Base-by-base conservation (phyloP, 2,888 invertebrate genomes). In the Synergus laeviventris region DNA sequence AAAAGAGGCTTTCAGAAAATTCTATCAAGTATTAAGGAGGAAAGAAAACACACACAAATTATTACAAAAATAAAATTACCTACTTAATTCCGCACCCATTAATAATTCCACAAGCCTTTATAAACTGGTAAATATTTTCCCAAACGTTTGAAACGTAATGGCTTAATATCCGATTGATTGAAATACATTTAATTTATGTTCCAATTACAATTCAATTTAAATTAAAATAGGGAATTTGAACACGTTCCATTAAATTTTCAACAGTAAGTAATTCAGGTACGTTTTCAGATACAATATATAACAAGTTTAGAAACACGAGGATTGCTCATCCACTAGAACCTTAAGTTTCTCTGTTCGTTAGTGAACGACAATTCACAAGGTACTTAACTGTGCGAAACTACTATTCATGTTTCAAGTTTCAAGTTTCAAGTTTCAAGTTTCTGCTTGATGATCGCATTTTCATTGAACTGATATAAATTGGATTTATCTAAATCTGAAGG, bases 311-410 rank as follows among this genome's bases (percentile, higher is more conserved):
- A 16, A 11, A 16, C 42, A 45, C 16, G 16, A 66, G 24, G 18
- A 21, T 42, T 66, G 45, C 45, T 66, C 45, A 66, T 66, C 66
- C 45, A 66, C 5, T 66, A 18, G 66, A 45, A 64, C 24, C 24
- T 39, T 14, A 24, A 66, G 45, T 66, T 42, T 66, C 66, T 42
- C 42, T 66, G 21, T 42, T 64, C 42, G 66, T 66, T 66, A 45
- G 31, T 24, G 45, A 70, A 70, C 9, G 70, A 70, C 49, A 70
- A 70, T 70, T 70, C 49, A 49, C 45, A 70, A 70, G 70, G 49
- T 49, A 49, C 49, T 42, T 70, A 70, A 49, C 16, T 45, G 49
- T 49, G 31, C 49, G n/a, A 70, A 49, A 70, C 70, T 66, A 49
- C 5, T 3, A 45, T 45, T 45, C 31, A 49, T n/a, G 66, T 45